Base-by-base conservation (phyloP, 2,888 invertebrate genomes). In the Colletes collaris region DNA sequence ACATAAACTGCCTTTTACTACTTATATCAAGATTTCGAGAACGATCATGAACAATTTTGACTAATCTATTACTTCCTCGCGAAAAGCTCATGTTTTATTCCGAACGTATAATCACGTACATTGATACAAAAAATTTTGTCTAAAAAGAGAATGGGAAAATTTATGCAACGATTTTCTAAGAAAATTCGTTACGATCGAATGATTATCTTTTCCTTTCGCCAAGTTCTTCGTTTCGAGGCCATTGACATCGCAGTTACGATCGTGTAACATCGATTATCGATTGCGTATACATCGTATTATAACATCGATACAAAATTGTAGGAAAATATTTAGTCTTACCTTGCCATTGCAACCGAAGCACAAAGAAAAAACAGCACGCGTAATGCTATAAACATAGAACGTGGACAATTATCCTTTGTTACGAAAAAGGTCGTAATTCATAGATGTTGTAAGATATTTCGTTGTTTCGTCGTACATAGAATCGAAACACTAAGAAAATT, bases 171-270 rank as follows among this genome's bases (percentile, higher is more conserved):
- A 0, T 52, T 52, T 10, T 49, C 50, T 52, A 52, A 66, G 27
- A 27, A 27, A 27, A 27, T 2, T 27, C 27, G 2, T 27, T 27
- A 27, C 62, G 63, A 79, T 79, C 56, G 63, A 58, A 59, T 40
- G 16, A 50, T 69, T 76, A 60, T 58, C 35, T 69, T 76, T 16
- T 52, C 53, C 65, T 53, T 40, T 11, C 53, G 37, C 37, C 5
- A 35, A 16, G 35, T 50, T 49, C 58, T 78, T 65, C 70, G 77
- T 65, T 68, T 44, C 55, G 79, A 65, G 58, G 73, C 19, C 73
- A 49, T 69, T 74, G 65, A 79, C 80, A 62, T 64, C 55, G 13
- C 49, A 13, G 40, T 76, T 35, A 50, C 53, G 59, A 73, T 79
- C 72, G 59, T 46, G 10, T 67, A 66, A 35, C 49, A 76, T 60